Evolutionary conservation across 2,113 vertebrate genomes (phyloP).

Genomic region (Sinocyclocheilus rhinocerous): DNA sequence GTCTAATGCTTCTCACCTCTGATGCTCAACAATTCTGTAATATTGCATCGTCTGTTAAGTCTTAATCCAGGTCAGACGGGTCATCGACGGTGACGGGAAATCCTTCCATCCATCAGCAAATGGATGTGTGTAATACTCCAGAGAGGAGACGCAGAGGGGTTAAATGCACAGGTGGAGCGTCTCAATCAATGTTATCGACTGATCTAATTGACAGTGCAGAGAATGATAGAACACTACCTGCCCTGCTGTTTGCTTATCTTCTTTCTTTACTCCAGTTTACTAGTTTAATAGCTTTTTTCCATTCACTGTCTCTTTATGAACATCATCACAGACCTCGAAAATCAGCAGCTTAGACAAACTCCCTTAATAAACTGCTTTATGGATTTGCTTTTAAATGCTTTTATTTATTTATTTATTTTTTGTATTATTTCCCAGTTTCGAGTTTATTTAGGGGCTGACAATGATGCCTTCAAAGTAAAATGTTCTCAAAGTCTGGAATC

Average conservation of each 20-base stretch:
- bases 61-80: slow-evolving; percentile 29
- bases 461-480: neutral
- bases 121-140: slow-evolving; percentile 12
- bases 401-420: neutral
- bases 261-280: neutral
- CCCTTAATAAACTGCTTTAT: neutral
- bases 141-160: slow-evolving; percentile 9
- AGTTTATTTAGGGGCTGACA: neutral
- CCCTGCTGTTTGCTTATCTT: neutral
- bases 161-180: slow-evolving; percentile 27
- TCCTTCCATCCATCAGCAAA: slow-evolving; percentile 38
- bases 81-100: slow-evolving; percentile 14
- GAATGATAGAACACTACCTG: neutral
- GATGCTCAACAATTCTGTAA: slow-evolving; percentile 21
- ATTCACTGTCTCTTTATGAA: neutral
- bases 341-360: neutral
- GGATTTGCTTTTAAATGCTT: neutral
- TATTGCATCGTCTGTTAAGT: slow-evolving; percentile 23
- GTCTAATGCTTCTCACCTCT: neutral
- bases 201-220: slow-evolving; percentile 15
- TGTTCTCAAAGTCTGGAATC: neutral
- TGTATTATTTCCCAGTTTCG: neutral
- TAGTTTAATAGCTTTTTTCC: neutral
- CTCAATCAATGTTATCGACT: slow-evolving; percentile 48
- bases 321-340: neutral